Evolutionary conservation across 2,888 invertebrate species (phyloP).

Genomic region (Esperia sulphurella): DNA sequence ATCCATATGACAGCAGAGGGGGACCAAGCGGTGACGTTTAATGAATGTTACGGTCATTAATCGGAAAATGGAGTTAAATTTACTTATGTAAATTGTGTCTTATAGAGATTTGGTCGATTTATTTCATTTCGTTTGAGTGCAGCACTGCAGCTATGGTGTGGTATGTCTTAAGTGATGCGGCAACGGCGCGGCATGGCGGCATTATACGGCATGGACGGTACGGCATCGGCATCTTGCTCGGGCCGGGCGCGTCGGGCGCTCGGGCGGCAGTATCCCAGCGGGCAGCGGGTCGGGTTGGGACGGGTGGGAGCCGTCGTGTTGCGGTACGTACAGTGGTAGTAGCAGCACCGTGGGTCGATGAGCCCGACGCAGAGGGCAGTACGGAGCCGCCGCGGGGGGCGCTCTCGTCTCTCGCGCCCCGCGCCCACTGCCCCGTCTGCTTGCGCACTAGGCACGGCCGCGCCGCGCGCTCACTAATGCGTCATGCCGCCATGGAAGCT

Average conservation of each 20-base stretch:
- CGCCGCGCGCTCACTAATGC: constrained; percentile 78
- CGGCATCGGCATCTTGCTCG: too few species aligned
- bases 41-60: too few species aligned
- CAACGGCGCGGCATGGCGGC: not conserved
- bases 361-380: constrained; percentile 76
- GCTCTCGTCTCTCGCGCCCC: constrained; percentile 38
- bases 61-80: too few species aligned
- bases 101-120: too few species aligned
- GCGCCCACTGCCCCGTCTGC: constrained; percentile 51
- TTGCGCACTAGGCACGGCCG: constrained; percentile 63
- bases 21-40: too few species aligned
- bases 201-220: not conserved
- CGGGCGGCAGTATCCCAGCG: constrained; percentile 4
- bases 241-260: not conserved
- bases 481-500: constrained; percentile 64
- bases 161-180: too few species aligned
- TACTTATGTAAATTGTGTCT: too few species aligned
- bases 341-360: constrained; percentile 64
- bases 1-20: too few species aligned
- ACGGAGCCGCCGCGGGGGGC: constrained; percentile 37
- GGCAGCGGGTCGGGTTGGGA: constrained; percentile 26
- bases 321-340: constrained; percentile 58
- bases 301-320: constrained; percentile 38
- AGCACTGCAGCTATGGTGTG: too few species aligned
- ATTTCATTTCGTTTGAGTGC: too few species aligned